Base-by-base conservation (phyloP, 2,113 vertebrate species). In the Tachysurus fulvidraco region DNA sequence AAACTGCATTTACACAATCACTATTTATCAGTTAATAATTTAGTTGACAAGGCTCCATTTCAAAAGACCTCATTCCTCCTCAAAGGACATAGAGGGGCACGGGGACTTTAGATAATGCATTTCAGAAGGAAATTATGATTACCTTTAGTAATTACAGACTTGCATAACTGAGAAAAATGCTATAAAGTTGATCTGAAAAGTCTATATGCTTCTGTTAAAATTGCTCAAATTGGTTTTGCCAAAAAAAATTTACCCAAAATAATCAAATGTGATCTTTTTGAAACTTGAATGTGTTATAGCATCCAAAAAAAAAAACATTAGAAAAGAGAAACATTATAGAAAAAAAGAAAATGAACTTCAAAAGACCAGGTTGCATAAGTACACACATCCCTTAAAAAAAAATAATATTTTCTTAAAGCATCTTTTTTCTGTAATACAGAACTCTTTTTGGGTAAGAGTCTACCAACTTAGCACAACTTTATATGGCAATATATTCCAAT, bases 61-160 rank as follows among this genome's bases (percentile, higher is more conserved):
- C 54, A 60, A 60, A 60, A 44, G 11, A 81, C 79, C 79, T 60
- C 28, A 74, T 60, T 57, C 6, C 11, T 81, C 17, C 30, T 60
- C 62, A 44, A 83, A 83, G 81, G 81, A 64, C 41, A 83, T 14
- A 67, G 41, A 83, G 41, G 8, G 17, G n/a, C n/a, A 28, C 14
- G 57, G 21, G 8, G 13, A 50, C 2, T 44, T 65, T 28, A 46
- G 41, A 44, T 82, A 64, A 82, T 28, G 28, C 21, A n/a, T 46
- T 64, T 50, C 36, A 62, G 2, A 82, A 36, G 54, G 6, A 41
- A 44, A 81, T 11, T 62, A 16, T 21, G 57, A 30, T 13, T 62
- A 81, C 28, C 23, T 23, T 19, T 59, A 13, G 79, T 60, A 36
- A 44, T 62, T 81, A 46, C 17, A n/a, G 9, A 67, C 14, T 36